Conservation (phyloP, 2,797 vertebrate genomes). For the Propithecus deckenii region DNA sequence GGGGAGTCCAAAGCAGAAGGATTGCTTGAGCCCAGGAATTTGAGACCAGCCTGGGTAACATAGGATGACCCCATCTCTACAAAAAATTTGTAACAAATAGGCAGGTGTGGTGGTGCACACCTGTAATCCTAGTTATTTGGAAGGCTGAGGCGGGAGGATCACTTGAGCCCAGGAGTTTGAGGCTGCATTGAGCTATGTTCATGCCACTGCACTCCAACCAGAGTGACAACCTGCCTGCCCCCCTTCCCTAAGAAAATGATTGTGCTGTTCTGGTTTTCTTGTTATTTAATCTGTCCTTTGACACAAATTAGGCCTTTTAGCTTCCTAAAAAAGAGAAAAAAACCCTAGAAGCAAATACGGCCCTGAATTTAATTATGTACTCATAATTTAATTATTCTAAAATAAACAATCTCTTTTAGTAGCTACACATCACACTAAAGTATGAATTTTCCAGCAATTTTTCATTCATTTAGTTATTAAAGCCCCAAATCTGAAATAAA, state of each 20-base stretch:
- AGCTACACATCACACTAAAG: background rate
- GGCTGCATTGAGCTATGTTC: background rate
- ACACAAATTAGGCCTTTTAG: background rate
- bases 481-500: background rate
- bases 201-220: background rate
- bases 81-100: background rate
- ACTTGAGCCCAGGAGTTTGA: background rate
- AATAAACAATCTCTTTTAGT: background rate
- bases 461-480: background rate
- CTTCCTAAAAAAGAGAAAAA: background rate
- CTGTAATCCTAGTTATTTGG: background rate
- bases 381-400: background rate
- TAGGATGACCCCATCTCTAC: background rate
- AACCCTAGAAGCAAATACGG: background rate
- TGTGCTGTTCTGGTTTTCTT: background rate
- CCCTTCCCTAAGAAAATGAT: background rate
- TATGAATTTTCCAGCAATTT: conserved; percentile 8
- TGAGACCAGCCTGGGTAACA: background rate
- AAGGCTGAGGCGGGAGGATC: background rate
- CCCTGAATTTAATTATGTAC: background rate
- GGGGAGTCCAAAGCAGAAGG: background rate
- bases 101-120: background rate
- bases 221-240: background rate
- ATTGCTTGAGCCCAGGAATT: background rate
- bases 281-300: background rate